These are phyloP conservation scores for Terrapene triunguis DNA, from an alignment of 2,113 vertebrate species.

Conservation along the genomic window DNA sequence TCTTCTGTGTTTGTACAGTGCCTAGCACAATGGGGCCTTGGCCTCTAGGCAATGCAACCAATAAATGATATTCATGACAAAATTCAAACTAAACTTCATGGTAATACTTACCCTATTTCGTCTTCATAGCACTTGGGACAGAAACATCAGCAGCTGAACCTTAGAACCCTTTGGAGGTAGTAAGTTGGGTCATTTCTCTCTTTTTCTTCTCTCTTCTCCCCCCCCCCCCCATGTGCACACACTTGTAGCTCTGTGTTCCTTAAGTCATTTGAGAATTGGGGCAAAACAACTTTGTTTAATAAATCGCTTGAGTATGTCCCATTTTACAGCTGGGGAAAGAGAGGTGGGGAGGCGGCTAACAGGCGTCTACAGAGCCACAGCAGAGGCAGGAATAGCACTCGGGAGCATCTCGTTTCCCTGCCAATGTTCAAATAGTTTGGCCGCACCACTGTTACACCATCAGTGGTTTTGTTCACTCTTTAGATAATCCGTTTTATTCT, in stretches of 20 bases:
- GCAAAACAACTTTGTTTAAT: slow-evolving; percentile 9
- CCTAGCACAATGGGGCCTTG: neutral
- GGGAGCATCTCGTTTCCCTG: slow-evolving; percentile 32
- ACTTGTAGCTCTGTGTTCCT: neutral
- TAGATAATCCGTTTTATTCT: no score
- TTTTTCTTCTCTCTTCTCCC: no score
- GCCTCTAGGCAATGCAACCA: slow-evolving; percentile 22
- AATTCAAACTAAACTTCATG: slow-evolving; percentile 8
- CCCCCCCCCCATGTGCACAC: accelerated
- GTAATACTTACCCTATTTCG: neutral
- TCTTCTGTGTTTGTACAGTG: neutral
- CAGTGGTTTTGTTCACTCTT: slow-evolving; percentile 1
- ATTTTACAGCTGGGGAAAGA: slow-evolving; percentile 50
- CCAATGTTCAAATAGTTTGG: slow-evolving; percentile 35
- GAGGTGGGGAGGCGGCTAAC: neutral
- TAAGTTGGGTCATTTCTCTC: neutral
- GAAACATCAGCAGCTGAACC: neutral
- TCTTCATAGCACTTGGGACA: neutral
- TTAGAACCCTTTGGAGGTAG: neutral
- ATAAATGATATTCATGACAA: slow-evolving; percentile 4
- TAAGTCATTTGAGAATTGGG: neutral
- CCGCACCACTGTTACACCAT: slow-evolving; percentile 25
- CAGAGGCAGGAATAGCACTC: neutral
- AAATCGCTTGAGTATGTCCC: slow-evolving; percentile 22
- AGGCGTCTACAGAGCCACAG: neutral